Base-by-base conservation (phyloP, 1,140 invertebrate species). In the Chrysomallon squamiferum region DNA sequence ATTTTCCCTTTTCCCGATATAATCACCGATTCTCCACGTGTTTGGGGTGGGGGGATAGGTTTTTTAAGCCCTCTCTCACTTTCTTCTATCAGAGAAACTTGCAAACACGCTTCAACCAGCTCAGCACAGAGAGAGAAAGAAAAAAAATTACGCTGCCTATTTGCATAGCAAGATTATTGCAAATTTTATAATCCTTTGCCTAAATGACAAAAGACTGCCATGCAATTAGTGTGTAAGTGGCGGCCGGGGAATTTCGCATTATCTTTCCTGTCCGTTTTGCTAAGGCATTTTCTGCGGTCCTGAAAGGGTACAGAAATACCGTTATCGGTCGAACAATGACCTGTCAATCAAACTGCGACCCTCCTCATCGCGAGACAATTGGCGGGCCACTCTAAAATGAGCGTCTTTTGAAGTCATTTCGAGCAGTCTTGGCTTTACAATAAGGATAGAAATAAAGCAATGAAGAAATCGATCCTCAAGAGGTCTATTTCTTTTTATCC, bases 111-210 rank as follows among this genome's bases (percentile, higher is more conserved):
- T 22, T 18, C 50, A 27, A 27, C 22, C 25, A 54, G 50, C 50
- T 15, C 22, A 54, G 50, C 29, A 15, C 29, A 20, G 45, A 20
- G 45, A 15, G 22, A 27, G n/a, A 54, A 30, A 18, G 13, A 15
- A 18, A 27, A 15, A 54, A 15, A 54, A 27, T 25, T 25, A 15
- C 18, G 15, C 15, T 3, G 50, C 18, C 50, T 54, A 54, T 54
- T 54, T 54, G 50, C 50, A 54, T 54, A 54, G 50, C 25, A 20
- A 54, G 50, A 54, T 54, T 54, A 54, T 54, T 54, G 50, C 50
- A 54, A 54, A 54, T 54, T 54, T 54, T 54, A 54, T 54, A 54
- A 54, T 54, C 50, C 50, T 15, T 27, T 13, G 22, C 50, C 50
- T 54, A 54, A 38, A 30, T 22, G 22, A 54, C 50, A 54, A 54